Evolutionary conservation across 2,888 invertebrate species (phyloP).

Genomic region (Isotomurus palustris): DNA sequence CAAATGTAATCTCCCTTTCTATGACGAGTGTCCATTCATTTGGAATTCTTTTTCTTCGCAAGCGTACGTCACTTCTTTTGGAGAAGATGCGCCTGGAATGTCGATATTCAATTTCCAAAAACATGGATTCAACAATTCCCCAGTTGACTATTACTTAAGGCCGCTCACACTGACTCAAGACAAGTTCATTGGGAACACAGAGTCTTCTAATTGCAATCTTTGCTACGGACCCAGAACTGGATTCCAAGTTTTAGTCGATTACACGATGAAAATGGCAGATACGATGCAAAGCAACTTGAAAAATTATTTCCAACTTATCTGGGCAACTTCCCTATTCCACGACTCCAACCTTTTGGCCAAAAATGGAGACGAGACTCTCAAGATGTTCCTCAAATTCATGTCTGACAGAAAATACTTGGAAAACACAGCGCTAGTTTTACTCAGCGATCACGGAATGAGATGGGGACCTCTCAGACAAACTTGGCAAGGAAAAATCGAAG

Average conservation of each 20-base stretch:
- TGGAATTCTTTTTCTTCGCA: constrained; percentile 72
- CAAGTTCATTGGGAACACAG: constrained; percentile 61
- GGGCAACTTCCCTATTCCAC: constrained; percentile 78
- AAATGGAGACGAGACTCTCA: constrained; percentile 64
- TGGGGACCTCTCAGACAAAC: constrained; percentile 79
- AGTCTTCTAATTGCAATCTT: constrained; percentile 60
- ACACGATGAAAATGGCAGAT: constrained; percentile 61
- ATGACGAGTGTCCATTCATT: constrained; percentile 74
- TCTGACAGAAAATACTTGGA: constrained; percentile 57
- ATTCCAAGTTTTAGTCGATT: constrained; percentile 66
- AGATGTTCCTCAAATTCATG: constrained; percentile 57
- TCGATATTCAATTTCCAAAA: constrained; percentile 76
- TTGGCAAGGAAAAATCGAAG: constrained; percentile 72
- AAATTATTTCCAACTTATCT: constrained; percentile 75
- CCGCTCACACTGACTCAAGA: constrained; percentile 65
- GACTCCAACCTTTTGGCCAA: constrained; percentile 75
- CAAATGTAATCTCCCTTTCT: constrained; percentile 83
- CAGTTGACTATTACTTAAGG: constrained; percentile 78
- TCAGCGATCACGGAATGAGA: constrained; percentile 87
- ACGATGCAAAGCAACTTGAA: constrained; percentile 56
- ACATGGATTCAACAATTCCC: constrained; percentile 68
- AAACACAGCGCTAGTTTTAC: constrained; percentile 62
- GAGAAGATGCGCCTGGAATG: constrained; percentile 73
- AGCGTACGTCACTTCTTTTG: constrained; percentile 71
- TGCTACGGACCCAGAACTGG: constrained; percentile 61